These are phyloP conservation scores for Drosophila grimshawi DNA, from an alignment of 1,140 invertebrate species.

Conservation along the genomic window DNA sequence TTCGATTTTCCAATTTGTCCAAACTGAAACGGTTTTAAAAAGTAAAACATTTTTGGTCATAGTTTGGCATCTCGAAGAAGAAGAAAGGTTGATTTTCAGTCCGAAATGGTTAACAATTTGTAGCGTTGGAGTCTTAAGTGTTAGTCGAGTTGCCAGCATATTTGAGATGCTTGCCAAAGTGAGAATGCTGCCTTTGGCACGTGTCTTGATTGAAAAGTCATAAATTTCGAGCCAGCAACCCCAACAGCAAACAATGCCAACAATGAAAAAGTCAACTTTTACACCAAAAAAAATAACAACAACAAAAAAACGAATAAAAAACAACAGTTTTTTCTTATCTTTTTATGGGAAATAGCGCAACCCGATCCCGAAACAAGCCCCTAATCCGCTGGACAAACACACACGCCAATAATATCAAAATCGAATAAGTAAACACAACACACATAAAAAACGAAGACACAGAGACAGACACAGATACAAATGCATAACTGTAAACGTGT, in stretches of 20 bases:
- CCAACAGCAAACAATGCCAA: slow-evolving; percentile 5
- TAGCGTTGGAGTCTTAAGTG: background rate
- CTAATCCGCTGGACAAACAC: slow-evolving; percentile 63
- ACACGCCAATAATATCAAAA: slow-evolving; percentile 74
- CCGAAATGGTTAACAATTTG: background rate
- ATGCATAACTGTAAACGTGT: background rate
- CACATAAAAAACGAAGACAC: slow-evolving; percentile 45
- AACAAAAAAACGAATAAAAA: too few species aligned
- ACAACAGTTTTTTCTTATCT: slow-evolving; percentile 53
- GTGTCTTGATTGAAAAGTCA: slow-evolving; percentile 72
- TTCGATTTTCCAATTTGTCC: too few species aligned
- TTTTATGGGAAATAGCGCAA: slow-evolving; percentile 44
- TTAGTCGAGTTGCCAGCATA: background rate
- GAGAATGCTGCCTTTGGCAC: slow-evolving; percentile 37
- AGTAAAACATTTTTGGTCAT: too few species aligned
- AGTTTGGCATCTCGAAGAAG: too few species aligned
- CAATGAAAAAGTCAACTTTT: slow-evolving; percentile 51
- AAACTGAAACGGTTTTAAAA: too few species aligned
- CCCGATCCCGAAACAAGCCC: slow-evolving; percentile 26
- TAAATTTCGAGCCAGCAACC: slow-evolving; percentile 40
- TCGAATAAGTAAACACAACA: slow-evolving; percentile 75
- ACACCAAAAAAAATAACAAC: slow-evolving; percentile 52
- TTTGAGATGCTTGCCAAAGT: background rate
- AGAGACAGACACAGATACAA: slow-evolving; percentile 36
- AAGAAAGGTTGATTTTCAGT: background rate